A percentile compares a stretch with the other conserved stretches of the same genome.
phyloP scores from a whole-genome alignment of 1,140 invertebrate genomes.

The Drosophila tropicalis region DNA sequence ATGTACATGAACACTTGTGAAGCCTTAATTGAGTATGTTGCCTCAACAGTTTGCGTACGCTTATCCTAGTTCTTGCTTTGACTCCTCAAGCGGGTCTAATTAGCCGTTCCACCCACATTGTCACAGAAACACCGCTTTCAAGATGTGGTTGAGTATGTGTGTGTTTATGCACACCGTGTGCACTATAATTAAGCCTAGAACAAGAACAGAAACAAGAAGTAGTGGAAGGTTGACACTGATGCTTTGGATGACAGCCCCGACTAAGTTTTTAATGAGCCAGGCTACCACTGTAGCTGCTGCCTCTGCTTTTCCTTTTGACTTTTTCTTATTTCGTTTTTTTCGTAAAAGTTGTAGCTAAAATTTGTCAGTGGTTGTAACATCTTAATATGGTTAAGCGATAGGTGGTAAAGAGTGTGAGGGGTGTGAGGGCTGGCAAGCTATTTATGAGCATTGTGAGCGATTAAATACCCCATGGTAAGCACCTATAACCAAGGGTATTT shows the following conservation, averaged over 20 bases:
- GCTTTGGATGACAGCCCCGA: slow-evolving; percentile 57
- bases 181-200: slow-evolving; percentile 46
- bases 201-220: not conserved
- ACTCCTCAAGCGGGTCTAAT: slow-evolving; percentile 65
- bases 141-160: too few species aligned
- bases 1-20: slow-evolving; percentile 5
- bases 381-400: slow-evolving; percentile 61
- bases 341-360: slow-evolving; percentile 55
- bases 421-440: slow-evolving; percentile 14
- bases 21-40: slow-evolving; percentile 51
- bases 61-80: slow-evolving; percentile 45
- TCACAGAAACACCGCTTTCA: not conserved
- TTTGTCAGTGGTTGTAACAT: slow-evolving; percentile 48
- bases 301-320: not conserved
- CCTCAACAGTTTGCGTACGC: slow-evolving; percentile 21
- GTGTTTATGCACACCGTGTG: slow-evolving; percentile 18
- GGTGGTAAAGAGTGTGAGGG: too few species aligned
- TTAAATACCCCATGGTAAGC: slow-evolving; percentile 57
- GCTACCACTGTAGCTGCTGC: not conserved
- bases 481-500: not conserved
- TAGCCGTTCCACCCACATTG: slow-evolving; percentile 49
- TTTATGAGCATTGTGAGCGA: slow-evolving; percentile 56
- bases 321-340: not conserved
- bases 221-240: slow-evolving; percentile 38
- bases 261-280: slow-evolving; percentile 73